Base-by-base conservation (phyloP, 2,888 invertebrate species). In the Euzetes globulus region DNA sequence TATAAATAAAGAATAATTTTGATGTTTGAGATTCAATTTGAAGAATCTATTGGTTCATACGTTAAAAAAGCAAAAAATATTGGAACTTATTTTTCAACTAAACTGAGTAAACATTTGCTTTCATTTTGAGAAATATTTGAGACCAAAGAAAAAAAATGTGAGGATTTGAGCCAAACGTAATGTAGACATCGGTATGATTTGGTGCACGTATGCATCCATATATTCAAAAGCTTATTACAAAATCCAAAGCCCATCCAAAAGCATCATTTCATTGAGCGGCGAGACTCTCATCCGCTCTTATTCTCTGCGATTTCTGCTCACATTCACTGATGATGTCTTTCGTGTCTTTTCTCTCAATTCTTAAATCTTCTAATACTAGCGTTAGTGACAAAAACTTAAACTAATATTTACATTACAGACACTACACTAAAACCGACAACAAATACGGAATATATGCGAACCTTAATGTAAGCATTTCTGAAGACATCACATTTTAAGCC, bases 341-440 rank as follows among this genome's bases (percentile, higher is more conserved):
- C 58, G 27, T 58, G 58, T 58, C 29, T 52, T 47, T 52, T 52
- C 52, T 65, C 65, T 65, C 65, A 65, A 37, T 33, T 65, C 65
- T 65, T 37, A 33, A 65, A 65, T 37, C 65, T 27, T 27, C 65
- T 65, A 65, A 65, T 33, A 65, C 37, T 60, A 37, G 25, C 63
- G 27, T 29, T 29, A 63, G 29, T n/a, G 65, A 65, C 65, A 65
- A n/a, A 65, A 65, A 33, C 37, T 65, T 65, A 65, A 65, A 65
- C 65, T 37, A 65, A 65, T 65, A 65, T 65, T 65, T 65, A 65
- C 65, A 65, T 65, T 65, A 37, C 17, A 65, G 65, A 65, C 19
- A 37, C 19, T 7, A 37, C 27, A 65, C 17, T 65, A 3, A 4
- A n/a, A 27, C 17, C 15, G n/a, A 27, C 15, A 22, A 60, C n/a